A percentile compares a stretch with the other conserved stretches of the same genome.
Conservation (phyloP, 2,797 vertebrate species). For the Heliangelus exortis region DNA sequence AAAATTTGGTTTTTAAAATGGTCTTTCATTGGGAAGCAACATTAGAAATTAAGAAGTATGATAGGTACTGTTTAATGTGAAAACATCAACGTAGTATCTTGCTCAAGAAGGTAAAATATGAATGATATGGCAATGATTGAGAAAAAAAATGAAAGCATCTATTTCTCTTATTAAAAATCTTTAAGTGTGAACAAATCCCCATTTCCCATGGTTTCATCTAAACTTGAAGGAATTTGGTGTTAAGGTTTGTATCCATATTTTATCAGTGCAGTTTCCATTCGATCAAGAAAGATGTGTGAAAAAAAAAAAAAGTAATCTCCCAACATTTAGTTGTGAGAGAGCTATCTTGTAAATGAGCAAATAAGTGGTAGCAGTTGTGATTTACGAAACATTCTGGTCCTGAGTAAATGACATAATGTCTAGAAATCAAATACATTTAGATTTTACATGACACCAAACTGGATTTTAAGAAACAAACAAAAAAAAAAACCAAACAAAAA, state of each 20-base stretch:
- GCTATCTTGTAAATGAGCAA: background rate
- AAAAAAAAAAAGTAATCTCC: background rate
- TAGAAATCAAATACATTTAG: background rate
- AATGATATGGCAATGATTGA: background rate
- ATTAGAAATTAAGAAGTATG: background rate
- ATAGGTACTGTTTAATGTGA: background rate
- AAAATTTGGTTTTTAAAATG: background rate
- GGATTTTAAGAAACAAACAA: too few species aligned
- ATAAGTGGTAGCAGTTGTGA: background rate
- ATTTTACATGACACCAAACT: background rate
- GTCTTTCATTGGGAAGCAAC: background rate
- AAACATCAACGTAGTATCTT: background rate
- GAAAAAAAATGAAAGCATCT: background rate
- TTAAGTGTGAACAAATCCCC: background rate
- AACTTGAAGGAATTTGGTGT: background rate
- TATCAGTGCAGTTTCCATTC: background rate
- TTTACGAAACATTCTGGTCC: background rate
- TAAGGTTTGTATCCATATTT: background rate
- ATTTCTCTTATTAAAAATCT: background rate
- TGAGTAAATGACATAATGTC: background rate
- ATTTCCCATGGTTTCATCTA: background rate
- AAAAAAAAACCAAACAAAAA: background rate
- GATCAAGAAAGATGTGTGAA: background rate
- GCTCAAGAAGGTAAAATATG: background rate
- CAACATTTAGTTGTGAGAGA: background rate